Percentiles rank a stretch among this genome's conserved stretches.
Evolutionary conservation across 2,888 invertebrate species (phyloP).

Genomic region (Drosophila macrothrix): DNA sequence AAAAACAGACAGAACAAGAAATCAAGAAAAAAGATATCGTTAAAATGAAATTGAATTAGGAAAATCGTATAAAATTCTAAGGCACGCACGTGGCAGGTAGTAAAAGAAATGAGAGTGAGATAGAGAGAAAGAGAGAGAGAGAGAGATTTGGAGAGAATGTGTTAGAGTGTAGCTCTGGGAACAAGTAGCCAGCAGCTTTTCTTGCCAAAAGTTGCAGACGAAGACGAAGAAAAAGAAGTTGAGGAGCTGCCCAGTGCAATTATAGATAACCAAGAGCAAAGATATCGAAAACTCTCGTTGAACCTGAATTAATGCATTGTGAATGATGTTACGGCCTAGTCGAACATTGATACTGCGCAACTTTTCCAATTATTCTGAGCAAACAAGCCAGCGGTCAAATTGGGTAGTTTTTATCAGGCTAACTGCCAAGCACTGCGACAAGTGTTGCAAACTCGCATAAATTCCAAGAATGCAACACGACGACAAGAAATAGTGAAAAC

Average conservation of each 20-base stretch:
- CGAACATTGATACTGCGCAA: constrained; percentile 40
- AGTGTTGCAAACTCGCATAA: constrained; percentile 68
- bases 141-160: background rate
- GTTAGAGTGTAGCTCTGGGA: background rate
- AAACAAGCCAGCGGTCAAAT: constrained; percentile 8
- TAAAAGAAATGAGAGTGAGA: constrained; percentile 19
- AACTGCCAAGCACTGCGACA: background rate
- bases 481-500: constrained; percentile 14
- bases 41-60: constrained; percentile 70
- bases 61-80: constrained; percentile 64
- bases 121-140: background rate
- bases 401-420: constrained; percentile 4
- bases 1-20: constrained; percentile 43
- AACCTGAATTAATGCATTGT: constrained; percentile 43
- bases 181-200: background rate
- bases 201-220: background rate
- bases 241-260: constrained; percentile 7
- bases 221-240: background rate
- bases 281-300: constrained; percentile 22
- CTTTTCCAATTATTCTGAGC: constrained; percentile 65
- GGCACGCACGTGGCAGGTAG: constrained; percentile 48
- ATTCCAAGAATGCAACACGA: constrained; percentile 38
- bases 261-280: constrained; percentile 33
- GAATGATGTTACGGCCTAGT: constrained; percentile 25
- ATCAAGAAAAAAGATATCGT: constrained; percentile 53